Evolutionary conservation across 2,113 vertebrate genomes (phyloP), one percentile per base, ranked within the genome.

Genomic region (Channa argus): DNA sequence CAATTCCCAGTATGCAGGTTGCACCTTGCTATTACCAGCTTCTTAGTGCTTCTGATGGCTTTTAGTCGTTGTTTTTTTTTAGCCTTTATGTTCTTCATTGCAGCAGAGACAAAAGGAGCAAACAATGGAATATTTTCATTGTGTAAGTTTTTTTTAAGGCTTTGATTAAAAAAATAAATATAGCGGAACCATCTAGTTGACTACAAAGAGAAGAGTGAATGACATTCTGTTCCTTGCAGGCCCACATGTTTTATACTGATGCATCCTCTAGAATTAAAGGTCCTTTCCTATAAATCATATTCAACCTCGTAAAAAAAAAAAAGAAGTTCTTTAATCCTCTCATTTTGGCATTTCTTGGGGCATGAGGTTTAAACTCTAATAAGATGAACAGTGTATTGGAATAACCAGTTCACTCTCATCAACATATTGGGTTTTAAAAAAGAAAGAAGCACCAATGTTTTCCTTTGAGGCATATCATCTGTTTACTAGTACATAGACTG

Each of bases 401-500:
- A 73, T 71, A 60, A 60, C 71, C 39, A 39, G 14, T 33, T 74
- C 56, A 24, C 14, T 11, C 55, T 44, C 51, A 24, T 69, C 33
- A 84, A 82, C 63, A 71, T 39, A 63, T 0, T 44, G 56, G 24
- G 45, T 3, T 52, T 49, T 54, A 64, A 77, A 71, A 56, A n/a
- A 64, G 13, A 63, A 15, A 63, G 52, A 78, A 39, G 0, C 37
- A 50, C 41, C 62, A 74, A 78, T 60, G n/a, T 77, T 82, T 74
- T 75, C 72, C 74, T 81, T 72, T 65, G 45, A 83, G 80, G 64
- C 59, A 56, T 55, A 74, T 86, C 77, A 83, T 88, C 69, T 88
- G 59, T 90, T 89, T 89, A 86, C 77, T 79, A 15, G 71, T 67
- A 72, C 76, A 82, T 89, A 86, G 86, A 84, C 79, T 77, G 77